phyloP scores from a whole-genome alignment of 2,888 invertebrate species.

The Dioctria linearis region DNA sequence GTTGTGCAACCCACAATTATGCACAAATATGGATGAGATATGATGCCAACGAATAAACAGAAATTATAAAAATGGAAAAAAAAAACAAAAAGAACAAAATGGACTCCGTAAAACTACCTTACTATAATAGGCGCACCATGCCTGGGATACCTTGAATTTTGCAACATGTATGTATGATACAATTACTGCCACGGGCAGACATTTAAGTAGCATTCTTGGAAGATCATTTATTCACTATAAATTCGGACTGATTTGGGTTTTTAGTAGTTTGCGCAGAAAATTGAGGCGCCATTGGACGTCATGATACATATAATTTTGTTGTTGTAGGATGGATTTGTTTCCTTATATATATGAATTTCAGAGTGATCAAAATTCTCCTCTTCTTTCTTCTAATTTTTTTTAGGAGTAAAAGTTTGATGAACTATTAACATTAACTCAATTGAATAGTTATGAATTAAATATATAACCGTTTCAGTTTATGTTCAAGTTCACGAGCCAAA shows the following conservation, averaged over 20 bases:
- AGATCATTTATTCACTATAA: background rate
- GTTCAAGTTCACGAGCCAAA: no score
- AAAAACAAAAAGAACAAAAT: conserved; percentile 2
- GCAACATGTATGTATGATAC: background rate
- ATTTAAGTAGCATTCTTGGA: conserved; percentile 10
- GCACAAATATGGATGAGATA: conserved; percentile 47
- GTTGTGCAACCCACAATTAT: conserved; percentile 43
- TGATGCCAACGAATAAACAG: conserved; percentile 37
- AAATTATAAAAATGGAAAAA: conserved; percentile 20
- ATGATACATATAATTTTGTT: background rate
- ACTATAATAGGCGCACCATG: conserved; percentile 7
- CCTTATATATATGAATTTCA: no score
- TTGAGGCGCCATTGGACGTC: conserved; percentile 21
- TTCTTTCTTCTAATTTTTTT: no score
- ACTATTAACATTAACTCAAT: no score
- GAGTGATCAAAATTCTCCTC: no score
- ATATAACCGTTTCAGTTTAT: no score
- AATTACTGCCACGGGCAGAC: conserved; percentile 11
- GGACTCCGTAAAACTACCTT: conserved; percentile 14
- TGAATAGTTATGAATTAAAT: no score
- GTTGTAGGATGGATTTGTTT: background rate
- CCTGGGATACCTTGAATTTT: background rate
- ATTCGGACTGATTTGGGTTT: background rate
- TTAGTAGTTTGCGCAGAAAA: conserved; percentile 22
- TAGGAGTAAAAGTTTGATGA: no score